Evolutionary conservation across 2,888 invertebrate species (phyloP).

Genomic region (Pterostichus madidus): DNA sequence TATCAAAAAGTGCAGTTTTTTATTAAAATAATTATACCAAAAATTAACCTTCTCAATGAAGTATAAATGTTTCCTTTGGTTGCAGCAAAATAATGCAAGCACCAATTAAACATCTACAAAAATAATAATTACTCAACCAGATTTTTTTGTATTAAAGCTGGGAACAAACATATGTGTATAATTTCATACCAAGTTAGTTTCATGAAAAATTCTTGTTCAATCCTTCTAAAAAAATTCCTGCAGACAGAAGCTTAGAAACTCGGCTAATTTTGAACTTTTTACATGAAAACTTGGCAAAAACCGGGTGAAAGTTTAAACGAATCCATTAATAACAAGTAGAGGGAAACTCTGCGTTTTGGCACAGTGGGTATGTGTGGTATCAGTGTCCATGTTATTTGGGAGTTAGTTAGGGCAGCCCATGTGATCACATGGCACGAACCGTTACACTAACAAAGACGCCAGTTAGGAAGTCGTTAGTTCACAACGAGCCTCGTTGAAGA

Average conservation of each 20-base stretch:
- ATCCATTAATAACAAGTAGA: constrained; percentile 35
- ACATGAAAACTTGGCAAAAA: constrained; percentile 13
- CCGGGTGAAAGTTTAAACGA: constrained; percentile 30
- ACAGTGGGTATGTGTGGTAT: not conserved
- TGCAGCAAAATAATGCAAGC: no score
- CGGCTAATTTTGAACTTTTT: constrained; percentile 1
- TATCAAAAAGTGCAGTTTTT: no score
- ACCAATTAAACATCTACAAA: no score
- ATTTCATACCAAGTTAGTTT: no score
- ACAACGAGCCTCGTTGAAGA: constrained; percentile 9
- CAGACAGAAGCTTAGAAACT: not conserved
- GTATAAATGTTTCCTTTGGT: no score
- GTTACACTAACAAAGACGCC: constrained; percentile 40
- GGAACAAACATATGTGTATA: no score
- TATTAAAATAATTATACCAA: no score
- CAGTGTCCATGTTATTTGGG: constrained; percentile 2
- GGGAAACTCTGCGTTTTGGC: not conserved
- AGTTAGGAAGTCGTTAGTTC: constrained; percentile 33
- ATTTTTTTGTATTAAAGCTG: no score
- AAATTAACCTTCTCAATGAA: no score
- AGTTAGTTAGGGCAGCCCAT: not conserved
- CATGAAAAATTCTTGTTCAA: no score
- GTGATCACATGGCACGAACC: constrained; percentile 8
- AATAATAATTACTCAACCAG: no score
- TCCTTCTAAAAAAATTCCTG: not conserved